A percentile compares a stretch with the other conserved stretches of the same genome.
These are phyloP conservation scores for Hedya salicella DNA, from an alignment of 2,888 invertebrate species.

Conservation along the genomic window DNA sequence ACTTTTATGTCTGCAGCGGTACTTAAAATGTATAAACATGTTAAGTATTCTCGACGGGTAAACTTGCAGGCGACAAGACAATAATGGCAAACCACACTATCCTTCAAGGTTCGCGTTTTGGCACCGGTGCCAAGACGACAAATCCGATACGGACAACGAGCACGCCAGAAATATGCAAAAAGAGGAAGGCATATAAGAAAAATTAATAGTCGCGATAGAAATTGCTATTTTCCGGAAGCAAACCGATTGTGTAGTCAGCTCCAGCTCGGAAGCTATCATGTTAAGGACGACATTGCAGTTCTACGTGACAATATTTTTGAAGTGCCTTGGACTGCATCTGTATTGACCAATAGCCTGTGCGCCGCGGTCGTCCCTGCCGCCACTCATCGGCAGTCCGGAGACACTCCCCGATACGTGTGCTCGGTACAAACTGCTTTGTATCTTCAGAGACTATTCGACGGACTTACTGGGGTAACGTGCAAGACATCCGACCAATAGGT, in stretches of 20 bases:
- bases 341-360: slow-evolving; percentile 11
- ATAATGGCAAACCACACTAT: slow-evolving; percentile 37
- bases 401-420: slow-evolving; percentile 61
- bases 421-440: slow-evolving; percentile 54
- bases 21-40: slow-evolving; percentile 23
- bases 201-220: neutral
- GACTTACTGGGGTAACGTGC: neutral
- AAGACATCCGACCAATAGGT: slow-evolving; percentile 12
- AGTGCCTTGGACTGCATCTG: neutral
- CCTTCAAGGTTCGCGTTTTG: slow-evolving; percentile 40
- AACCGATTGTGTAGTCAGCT: slow-evolving; percentile 24
- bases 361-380: slow-evolving; percentile 8
- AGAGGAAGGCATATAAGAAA: neutral
- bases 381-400: slow-evolving; percentile 47
- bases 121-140: slow-evolving; percentile 34
- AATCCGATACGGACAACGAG: neutral
- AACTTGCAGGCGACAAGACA: slow-evolving; percentile 30
- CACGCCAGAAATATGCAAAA: slow-evolving; percentile 9
- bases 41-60: slow-evolving; percentile 36
- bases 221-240: slow-evolving; percentile 13
- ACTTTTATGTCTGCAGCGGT: slow-evolving; percentile 8
- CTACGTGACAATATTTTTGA: slow-evolving; percentile 28
- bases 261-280: slow-evolving; percentile 15
- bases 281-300: slow-evolving; percentile 15
- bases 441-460: slow-evolving; percentile 11